Evolutionary conservation across 2,888 invertebrate species (phyloP), one percentile per base, ranked within the genome.

Genomic region (Acrobasis repandana): DNA sequence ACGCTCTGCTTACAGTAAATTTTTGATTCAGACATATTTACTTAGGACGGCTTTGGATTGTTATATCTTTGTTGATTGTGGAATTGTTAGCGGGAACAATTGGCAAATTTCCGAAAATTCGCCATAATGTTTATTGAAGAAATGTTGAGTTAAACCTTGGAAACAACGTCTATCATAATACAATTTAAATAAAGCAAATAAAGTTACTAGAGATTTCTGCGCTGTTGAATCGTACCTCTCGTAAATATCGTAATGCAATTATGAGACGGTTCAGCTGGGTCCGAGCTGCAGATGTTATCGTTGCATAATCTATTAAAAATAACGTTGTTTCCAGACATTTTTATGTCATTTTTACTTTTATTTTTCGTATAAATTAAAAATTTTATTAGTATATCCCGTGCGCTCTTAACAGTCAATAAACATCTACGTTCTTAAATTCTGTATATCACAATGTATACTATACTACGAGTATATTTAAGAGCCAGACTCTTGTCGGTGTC

Each of bases 11-110:
- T 38, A 33, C 50, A 14, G 14, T 38, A 20, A 43, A 54, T 18
- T 38, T 52, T 15, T 38, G 16, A 38, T 54, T 38, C 38, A 54
- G 20, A 11, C 33, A 8, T 54, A 20, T 38, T 54, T 54, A 54
- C 18, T 54, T 54, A 43, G 54, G 54, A 54, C 38, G 9, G 38
- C 18, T 54, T 54, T 20, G 54, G 54, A 54, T 18, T 38, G 38
- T 18, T 38, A 18, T 38, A 38, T 54, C 38, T 38, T 54, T 54
- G 52, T 38, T 34, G 36, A 36, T 36, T 54, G 54, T 14, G 38
- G 38, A 38, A 54, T 54, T 54, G 54, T 54, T 54, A 2, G 9
- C 18, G 18, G 8, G 18, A 54, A 54, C 54, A 54, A 54, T 54
- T 38, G 54, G 16, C 18, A 20, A 14, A 54, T 28, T 50, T 10